Base-by-base conservation (phyloP, 1,140 invertebrate genomes). In the Antheraea pernyi region DNA sequence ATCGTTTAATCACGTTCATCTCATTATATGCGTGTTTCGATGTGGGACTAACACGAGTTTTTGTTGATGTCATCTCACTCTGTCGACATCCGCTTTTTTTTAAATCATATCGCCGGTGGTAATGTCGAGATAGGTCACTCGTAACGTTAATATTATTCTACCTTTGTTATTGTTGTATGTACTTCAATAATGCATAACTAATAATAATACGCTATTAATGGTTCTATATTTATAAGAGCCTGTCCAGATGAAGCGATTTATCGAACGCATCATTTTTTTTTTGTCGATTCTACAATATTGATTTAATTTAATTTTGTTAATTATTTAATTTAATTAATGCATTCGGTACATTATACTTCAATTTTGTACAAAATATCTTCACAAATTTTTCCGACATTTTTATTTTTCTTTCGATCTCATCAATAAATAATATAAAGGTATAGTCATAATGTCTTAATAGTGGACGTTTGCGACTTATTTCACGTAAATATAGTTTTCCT, bases 21-120 rank as follows among this genome's bases (percentile, higher is more conserved):
- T 84, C 86, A 58, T 30, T 30, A 30, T 30, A 30, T 30, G 81
- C 84, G 84, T 85, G 83, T 87, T 42, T 60, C 71, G 76, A 84
- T 88, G 86, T 89, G 84, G 75, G 22, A 89, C 84, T 91, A 90
- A 91, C 88, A 86, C 78, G 73, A 65, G 73, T 66, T 75, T 69
- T 76, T 69, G 59, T 77, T 69, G 66, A 82, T 82, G 76, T 72
- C 79, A 79, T 81, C 84, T 81, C 39, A 42, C 4, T 78, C 74
- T 85, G 74, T 86, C 79, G 83, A 87, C 81, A 85, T 83, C 73
- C 79, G 84, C 85, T 89, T 88, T 85, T 71, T 42, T 42, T 42
- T 42, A 4, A n/a, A 42, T 42, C 82, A 84, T 88, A 79, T 76
- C 76, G 76, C 77, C 81, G 87, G 53, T 59, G 53, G 10, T 37